Evolutionary conservation across 2,888 invertebrate species (phyloP).

Genomic region (Euplagia quadripunctaria): DNA sequence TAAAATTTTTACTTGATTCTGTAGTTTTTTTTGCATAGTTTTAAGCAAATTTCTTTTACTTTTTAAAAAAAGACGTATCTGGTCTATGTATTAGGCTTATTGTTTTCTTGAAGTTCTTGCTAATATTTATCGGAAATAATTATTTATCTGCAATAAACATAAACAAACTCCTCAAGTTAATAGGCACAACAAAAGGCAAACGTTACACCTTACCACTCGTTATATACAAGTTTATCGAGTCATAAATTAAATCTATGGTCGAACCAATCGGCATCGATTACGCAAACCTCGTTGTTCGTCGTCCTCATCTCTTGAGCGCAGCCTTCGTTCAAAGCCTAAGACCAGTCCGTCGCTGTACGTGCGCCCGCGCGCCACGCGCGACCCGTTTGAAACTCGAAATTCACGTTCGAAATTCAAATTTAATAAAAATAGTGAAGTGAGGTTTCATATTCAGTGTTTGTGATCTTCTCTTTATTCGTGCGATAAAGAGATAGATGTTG

Average conservation of each 20-base stretch:
- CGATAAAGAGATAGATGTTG: conserved; percentile 76
- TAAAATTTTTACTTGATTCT: neutral
- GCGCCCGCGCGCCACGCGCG: conserved; percentile 78
- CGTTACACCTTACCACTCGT: conserved; percentile 27
- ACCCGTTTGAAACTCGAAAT: conserved; percentile 39
- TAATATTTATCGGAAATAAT: conserved; percentile 9
- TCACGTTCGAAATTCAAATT: conserved; percentile 44
- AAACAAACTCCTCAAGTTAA: conserved; percentile 20
- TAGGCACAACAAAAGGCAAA: conserved; percentile 30
- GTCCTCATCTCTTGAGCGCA: conserved; percentile 63
- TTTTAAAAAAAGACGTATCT: neutral
- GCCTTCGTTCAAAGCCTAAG: conserved; percentile 68
- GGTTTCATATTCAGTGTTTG: conserved; percentile 49
- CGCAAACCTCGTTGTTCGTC: conserved; percentile 57
- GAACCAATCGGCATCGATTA: conserved; percentile 57
- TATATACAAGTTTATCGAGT: conserved; percentile 42
- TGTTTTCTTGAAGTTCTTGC: neutral
- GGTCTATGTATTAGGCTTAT: neutral
- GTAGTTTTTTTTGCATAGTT: neutral
- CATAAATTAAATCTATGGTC: conserved; percentile 46
- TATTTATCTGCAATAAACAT: neutral
- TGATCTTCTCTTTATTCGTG: conserved; percentile 79
- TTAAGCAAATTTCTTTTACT: neutral
- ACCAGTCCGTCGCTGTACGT: conserved; percentile 72
- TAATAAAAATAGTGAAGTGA: conserved; percentile 63